A percentile compares a stretch with the other conserved stretches of the same genome.
phyloP scores from a whole-genome alignment of 1,140 invertebrate genomes.

The Drosophila hydei region DNA sequence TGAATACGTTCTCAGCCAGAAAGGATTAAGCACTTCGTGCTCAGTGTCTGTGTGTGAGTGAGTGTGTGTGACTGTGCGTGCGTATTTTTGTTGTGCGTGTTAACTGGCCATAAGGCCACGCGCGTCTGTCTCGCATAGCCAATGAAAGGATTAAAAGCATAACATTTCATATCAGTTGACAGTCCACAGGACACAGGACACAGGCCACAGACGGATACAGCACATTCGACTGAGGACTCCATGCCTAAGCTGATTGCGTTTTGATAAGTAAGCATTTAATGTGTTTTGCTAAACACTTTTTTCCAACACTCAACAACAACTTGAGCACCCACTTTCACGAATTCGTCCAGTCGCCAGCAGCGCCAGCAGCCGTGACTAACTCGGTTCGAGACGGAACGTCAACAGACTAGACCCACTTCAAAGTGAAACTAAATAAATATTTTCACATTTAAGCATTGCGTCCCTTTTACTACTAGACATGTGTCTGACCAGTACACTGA shows the following conservation, averaged over 20 bases:
- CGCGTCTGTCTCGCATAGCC: constrained; percentile 44
- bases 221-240: constrained; percentile 13
- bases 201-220: neutral
- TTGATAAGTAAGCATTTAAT: constrained; percentile 82
- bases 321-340: constrained; percentile 18
- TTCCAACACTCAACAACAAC: constrained; percentile 43
- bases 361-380: constrained; percentile 32
- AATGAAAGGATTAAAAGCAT: constrained; percentile 75
- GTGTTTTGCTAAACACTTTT: constrained; percentile 75
- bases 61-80: constrained; percentile 8
- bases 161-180: constrained; percentile 65
- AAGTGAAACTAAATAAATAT: constrained; percentile 80
- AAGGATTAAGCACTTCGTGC: constrained; percentile 35
- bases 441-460: constrained; percentile 49
- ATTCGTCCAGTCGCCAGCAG: constrained; percentile 35
- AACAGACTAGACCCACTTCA: constrained; percentile 47
- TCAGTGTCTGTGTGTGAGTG: constrained; percentile 1
- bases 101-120: constrained; percentile 45
- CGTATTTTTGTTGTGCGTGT: constrained; percentile 30
- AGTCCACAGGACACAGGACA: constrained; percentile 16
- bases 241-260: constrained; percentile 76
- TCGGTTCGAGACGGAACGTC: constrained; percentile 3
- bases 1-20: constrained; percentile 51
- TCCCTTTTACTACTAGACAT: constrained; percentile 3
- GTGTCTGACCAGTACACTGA: constrained; percentile 21